These are phyloP conservation scores for Hemistola chrysoprasaria DNA, from an alignment of 2,888 invertebrate species.

Conservation along the genomic window DNA sequence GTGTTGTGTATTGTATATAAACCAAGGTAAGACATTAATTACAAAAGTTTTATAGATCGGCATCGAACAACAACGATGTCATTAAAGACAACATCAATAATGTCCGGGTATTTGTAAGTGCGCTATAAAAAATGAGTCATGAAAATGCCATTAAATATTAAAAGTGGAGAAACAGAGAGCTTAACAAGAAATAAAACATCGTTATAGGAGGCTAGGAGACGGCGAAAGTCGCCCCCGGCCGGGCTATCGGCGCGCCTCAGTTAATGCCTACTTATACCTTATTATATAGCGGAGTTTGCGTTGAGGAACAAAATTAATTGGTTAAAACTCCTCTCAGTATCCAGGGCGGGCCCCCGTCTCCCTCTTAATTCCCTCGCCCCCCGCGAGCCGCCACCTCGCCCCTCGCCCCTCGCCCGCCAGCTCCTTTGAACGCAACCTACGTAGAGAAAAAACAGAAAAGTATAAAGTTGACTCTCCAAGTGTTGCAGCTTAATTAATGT, in stretches of 20 bases:
- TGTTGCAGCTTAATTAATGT: conserved; percentile 76
- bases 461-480: conserved; percentile 71
- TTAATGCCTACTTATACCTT: conserved; percentile 83
- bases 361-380: conserved; percentile 72
- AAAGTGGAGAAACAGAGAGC: conserved; percentile 82
- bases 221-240: conserved; percentile 68
- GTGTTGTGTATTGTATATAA: conserved; percentile 14
- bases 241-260: conserved; percentile 79
- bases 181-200: conserved; percentile 83
- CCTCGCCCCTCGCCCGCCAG: conserved; percentile 58
- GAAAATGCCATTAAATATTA: conserved; percentile 82
- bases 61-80: conserved; percentile 30
- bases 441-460: conserved; percentile 82
- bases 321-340: conserved; percentile 84
- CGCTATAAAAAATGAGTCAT: conserved; percentile 79
- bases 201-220: conserved; percentile 75
- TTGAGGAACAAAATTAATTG: conserved; percentile 84
- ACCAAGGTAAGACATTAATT: conserved; percentile 36
- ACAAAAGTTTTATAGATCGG: conserved; percentile 31
- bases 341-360: conserved; percentile 76
- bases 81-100: conserved; percentile 67
- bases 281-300: conserved; percentile 83
- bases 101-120: conserved; percentile 74
- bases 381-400: conserved; percentile 48
- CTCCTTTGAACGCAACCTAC: conserved; percentile 83